phyloP scores from a whole-genome alignment of 2,888 invertebrate genomes.

The Coenonympha glycerion region DNA sequence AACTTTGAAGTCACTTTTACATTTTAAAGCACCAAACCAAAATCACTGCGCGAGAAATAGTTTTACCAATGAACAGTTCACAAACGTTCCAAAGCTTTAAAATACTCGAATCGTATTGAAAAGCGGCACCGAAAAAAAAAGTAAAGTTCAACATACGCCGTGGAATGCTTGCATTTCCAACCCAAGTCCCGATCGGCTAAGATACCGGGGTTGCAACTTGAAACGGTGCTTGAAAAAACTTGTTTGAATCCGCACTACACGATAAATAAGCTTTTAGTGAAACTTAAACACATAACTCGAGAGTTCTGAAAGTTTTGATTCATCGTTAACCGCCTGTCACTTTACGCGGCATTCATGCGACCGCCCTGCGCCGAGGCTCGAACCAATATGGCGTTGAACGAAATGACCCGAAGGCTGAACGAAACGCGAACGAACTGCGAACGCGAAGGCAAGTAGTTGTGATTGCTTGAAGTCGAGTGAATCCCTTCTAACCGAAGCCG shows the following conservation, averaged over 20 bases:
- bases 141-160: conserved; percentile 70
- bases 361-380: conserved; percentile 42
- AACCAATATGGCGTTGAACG: conserved; percentile 61
- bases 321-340: conserved; percentile 63
- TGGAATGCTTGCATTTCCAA: conserved; percentile 71
- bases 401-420: conserved; percentile 15
- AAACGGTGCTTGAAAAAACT: conserved; percentile 14
- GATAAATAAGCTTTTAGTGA: conserved; percentile 34
- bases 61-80: conserved; percentile 19
- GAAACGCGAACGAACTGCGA: too few relatives aligned
- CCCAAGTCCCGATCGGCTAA: conserved; percentile 40
- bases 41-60: conserved; percentile 32
- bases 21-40: conserved; percentile 35
- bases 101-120: conserved; percentile 62
- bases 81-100: conserved; percentile 35
- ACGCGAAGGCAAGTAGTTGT: too few relatives aligned
- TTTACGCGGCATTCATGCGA: conserved; percentile 43
- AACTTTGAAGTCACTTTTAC: conserved; percentile 49
- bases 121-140: conserved; percentile 58
- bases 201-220: conserved; percentile 23
- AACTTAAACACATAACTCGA: conserved; percentile 38
- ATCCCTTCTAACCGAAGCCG: conserved; percentile 4
- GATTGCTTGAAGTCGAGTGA: conserved; percentile 16
- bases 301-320: conserved; percentile 51
- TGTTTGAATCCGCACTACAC: conserved; percentile 41